Percentiles rank a stretch among this genome's conserved stretches.
Evolutionary conservation across 2,113 vertebrate genomes (phyloP).

Genomic region (Hemichromis elongatus): DNA sequence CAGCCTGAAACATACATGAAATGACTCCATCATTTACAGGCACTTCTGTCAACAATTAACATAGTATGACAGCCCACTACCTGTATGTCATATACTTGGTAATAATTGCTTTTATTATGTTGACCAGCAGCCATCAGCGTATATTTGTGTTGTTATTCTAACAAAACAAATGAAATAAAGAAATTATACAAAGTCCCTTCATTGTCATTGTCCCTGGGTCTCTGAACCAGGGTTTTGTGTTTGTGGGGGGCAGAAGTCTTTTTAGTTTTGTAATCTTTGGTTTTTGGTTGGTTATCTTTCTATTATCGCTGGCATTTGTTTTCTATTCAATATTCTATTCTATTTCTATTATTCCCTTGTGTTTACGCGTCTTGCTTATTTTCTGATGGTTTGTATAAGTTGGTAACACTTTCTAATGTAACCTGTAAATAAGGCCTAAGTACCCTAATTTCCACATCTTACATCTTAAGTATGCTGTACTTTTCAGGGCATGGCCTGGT

Average conservation of each 20-base stretch:
- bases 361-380: background rate
- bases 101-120: background rate
- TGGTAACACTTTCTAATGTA: background rate
- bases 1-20: conserved; percentile 76
- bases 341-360: background rate
- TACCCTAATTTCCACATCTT: background rate
- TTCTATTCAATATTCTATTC: no score
- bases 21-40: background rate
- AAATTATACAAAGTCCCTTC: background rate
- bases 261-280: background rate
- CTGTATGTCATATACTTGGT: background rate
- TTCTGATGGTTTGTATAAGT: background rate
- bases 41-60: background rate
- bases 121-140: background rate
- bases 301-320: background rate
- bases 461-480: background rate
- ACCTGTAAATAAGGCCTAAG: background rate
- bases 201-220: background rate
- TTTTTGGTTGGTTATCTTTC: background rate
- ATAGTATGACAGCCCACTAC: background rate
- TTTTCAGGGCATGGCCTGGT: no score
- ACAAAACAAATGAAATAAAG: background rate
- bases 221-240: background rate
- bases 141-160: background rate
- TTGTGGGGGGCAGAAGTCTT: background rate